Evolutionary conservation across 2,797 vertebrate genomes (phyloP).

Genomic region (Perodicticus potto): DNA sequence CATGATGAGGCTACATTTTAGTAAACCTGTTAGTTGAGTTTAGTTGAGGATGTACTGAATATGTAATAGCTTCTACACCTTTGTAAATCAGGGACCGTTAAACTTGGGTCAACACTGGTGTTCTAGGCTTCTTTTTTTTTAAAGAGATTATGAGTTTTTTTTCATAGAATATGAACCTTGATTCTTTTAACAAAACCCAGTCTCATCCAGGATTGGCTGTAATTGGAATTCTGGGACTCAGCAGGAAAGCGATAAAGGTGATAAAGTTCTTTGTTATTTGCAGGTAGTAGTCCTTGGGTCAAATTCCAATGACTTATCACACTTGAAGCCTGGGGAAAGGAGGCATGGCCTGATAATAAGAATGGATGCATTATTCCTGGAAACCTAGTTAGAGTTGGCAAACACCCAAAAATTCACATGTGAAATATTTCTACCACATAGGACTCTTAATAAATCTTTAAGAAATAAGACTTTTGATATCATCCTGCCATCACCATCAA

Average conservation of each 20-base stretch:
- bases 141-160: constrained; percentile 33
- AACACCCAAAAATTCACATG: constrained; percentile 2
- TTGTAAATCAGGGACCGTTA: neutral
- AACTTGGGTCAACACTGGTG: neutral
- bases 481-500: neutral
- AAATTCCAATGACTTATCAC: constrained; percentile 68
- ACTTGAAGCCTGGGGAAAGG: neutral
- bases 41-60: neutral
- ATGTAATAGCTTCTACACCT: neutral
- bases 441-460: neutral
- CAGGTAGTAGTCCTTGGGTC: constrained; percentile 65
- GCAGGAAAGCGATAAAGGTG: constrained; percentile 34
- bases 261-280: constrained; percentile 60
- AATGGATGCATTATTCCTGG: constrained; percentile 58
- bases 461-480: neutral
- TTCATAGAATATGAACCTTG: neutral
- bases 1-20: neutral
- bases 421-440: constrained; percentile 6
- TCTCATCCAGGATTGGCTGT: neutral
- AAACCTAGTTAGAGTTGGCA: constrained; percentile 60
- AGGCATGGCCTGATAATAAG: constrained; percentile 29
- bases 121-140: neutral
- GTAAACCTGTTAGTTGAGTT: neutral
- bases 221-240: constrained; percentile 26
- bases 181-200: neutral